These are phyloP conservation scores for Shinisaurus crocodilurus DNA, from an alignment of 2,113 vertebrate genomes.

Conservation along the genomic window DNA sequence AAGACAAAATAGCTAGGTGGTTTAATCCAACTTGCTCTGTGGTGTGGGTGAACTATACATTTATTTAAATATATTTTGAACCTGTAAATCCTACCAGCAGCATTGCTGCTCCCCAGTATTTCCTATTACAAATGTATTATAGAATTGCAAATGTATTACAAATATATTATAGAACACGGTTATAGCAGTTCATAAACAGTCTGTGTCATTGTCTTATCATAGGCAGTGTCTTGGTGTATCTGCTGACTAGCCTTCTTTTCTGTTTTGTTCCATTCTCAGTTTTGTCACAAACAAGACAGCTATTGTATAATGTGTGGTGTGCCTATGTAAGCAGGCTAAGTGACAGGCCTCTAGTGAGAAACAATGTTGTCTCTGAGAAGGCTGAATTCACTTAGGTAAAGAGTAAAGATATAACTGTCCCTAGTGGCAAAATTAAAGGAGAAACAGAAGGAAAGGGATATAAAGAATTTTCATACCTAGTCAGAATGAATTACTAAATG, in stretches of 20 bases:
- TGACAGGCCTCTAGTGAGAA: constrained; percentile 31
- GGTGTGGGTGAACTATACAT: no score
- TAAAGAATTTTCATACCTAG: not conserved
- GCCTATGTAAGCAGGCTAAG: constrained; percentile 44
- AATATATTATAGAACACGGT: not conserved
- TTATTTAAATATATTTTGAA: no score
- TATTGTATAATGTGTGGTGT: not conserved
- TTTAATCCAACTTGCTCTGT: no score
- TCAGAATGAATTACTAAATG: not conserved
- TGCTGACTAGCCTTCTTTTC: constrained; percentile 32
- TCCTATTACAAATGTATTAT: not conserved
- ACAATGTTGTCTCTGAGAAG: constrained; percentile 16
- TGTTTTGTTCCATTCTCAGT: constrained; percentile 39
- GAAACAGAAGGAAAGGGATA: not conserved
- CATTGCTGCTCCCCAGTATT: not conserved
- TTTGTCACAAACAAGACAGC: constrained; percentile 29
- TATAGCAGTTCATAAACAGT: not conserved
- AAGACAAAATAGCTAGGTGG: no score
- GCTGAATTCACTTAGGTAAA: constrained; percentile 17
- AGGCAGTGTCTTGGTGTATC: constrained; percentile 36
- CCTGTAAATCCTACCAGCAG: not conserved
- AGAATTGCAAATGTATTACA: not conserved
- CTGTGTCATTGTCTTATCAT: constrained; percentile 3
- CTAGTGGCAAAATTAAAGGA: not conserved
- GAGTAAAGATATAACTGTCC: not conserved